A percentile compares a stretch with the other conserved stretches of the same genome.
phyloP scores from a whole-genome alignment of 2,888 invertebrate species.

The Bombylius major region DNA sequence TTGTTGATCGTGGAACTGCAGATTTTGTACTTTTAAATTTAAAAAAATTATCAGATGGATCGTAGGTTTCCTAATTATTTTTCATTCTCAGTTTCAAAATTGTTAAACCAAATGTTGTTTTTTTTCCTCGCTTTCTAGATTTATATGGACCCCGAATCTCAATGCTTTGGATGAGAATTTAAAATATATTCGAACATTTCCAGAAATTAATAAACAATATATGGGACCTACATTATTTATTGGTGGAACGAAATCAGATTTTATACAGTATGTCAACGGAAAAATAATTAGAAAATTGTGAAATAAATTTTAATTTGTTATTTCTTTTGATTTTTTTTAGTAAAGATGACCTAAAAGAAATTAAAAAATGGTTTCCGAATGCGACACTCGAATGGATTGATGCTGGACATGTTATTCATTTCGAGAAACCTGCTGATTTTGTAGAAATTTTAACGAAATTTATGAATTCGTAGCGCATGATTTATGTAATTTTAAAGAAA shows the following conservation, averaged over 20 bases:
- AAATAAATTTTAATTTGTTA: neutral
- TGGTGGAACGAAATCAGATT: constrained; percentile 71
- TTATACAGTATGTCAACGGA: constrained; percentile 50
- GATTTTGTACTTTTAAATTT: constrained; percentile 81
- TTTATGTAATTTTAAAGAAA: neutral
- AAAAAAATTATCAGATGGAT: constrained; percentile 48
- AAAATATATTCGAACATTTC: constrained; percentile 51
- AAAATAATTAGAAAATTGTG: neutral
- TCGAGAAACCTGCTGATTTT: constrained; percentile 62
- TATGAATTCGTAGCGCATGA: constrained; percentile 19
- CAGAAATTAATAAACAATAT: constrained; percentile 28
- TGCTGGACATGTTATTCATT: constrained; percentile 90
- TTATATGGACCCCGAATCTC: constrained; percentile 69
- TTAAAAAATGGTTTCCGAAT: constrained; percentile 51
- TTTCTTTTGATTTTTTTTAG: constrained; percentile 23
- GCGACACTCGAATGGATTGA: constrained; percentile 41
- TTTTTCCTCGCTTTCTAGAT: constrained; percentile 27
- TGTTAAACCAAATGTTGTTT: neutral
- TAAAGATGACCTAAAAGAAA: constrained; percentile 41
- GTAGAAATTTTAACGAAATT: constrained; percentile 35
- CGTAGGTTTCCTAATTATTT: constrained; percentile 16
- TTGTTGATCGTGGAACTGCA: constrained; percentile 44
- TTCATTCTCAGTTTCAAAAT: neutral
- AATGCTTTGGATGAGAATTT: constrained; percentile 54
- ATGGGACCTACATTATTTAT: constrained; percentile 69